Base-by-base conservation (phyloP, 2,888 invertebrate species). In the Bibio marci region DNA sequence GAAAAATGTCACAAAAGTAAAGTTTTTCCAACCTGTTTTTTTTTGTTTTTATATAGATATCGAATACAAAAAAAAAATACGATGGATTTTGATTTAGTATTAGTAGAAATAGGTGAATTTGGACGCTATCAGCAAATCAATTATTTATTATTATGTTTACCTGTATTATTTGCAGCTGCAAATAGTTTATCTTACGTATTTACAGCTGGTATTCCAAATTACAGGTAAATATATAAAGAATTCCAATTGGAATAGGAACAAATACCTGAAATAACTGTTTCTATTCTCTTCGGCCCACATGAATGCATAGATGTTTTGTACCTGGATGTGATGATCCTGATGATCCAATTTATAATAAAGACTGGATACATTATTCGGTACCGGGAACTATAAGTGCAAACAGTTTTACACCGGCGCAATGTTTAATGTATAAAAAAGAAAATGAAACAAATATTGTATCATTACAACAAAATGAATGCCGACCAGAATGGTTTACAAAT, bases 1-100 rank as follows among this genome's bases (percentile, higher is more conserved):
- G n/a, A n/a, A n/a, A n/a, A n/a, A n/a, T n/a, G n/a, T n/a, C n/a
- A n/a, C n/a, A n/a, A n/a, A n/a, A n/a, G n/a, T n/a, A n/a, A n/a
- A n/a, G n/a, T n/a, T n/a, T n/a, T n/a, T n/a, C n/a, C n/a, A n/a
- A n/a, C n/a, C n/a, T n/a, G n/a, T n/a, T n/a, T n/a, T n/a, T n/a
- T n/a, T n/a, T n/a, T n/a, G n/a, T n/a, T n/a, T n/a, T 22, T 22
- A 22, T 6, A 22, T 22, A 22, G 22, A 22, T 22, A 22, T 4
- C 4, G 22, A 8, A 22, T 22, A 22, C 22, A 22, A 8, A 22
- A 22, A 4, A 4, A 8, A 22, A 22, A n/a, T n/a, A n/a, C n/a
- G n/a, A 69, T 73, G 66, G 70, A 75, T 59, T 70, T 74, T 50
- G 74, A 74, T 52, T 66, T 67, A 41, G 64, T 74, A 45, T 55